Evolutionary conservation across 2,888 invertebrate genomes (phyloP).

Genomic region (Anoplius nigerrimus): DNA sequence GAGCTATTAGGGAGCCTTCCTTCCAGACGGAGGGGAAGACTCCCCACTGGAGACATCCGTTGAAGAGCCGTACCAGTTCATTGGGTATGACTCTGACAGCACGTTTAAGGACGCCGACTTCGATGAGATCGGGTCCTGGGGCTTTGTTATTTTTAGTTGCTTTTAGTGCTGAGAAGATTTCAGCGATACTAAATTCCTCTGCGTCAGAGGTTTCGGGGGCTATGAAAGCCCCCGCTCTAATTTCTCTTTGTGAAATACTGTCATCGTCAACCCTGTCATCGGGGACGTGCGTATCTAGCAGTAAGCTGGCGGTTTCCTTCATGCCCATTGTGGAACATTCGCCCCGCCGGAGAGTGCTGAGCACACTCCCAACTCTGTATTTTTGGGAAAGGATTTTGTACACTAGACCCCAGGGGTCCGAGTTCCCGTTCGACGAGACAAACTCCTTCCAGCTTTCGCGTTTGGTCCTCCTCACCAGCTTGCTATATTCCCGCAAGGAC

Average conservation of each 20-base stretch:
- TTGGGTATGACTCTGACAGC: not conserved
- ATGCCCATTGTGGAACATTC: constrained; percentile 20
- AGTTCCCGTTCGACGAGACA: constrained; percentile 37
- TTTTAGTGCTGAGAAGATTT: not conserved
- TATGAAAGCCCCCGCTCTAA: not conserved
- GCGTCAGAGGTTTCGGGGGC: not conserved
- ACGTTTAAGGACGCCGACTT: not conserved
- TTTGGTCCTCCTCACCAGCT: constrained; percentile 22
- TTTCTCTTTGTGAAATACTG: not conserved
- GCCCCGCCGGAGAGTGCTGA: constrained; percentile 15
- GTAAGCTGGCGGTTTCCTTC: constrained; percentile 22
- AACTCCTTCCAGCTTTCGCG: constrained; percentile 22
- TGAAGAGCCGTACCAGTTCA: not conserved
- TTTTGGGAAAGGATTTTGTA: constrained; percentile 40
- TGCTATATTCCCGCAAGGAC: constrained; percentile 6
- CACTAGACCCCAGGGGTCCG: constrained; percentile 39
- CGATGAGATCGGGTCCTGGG: not conserved
- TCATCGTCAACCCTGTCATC: not conserved
- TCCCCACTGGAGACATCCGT: not conserved
- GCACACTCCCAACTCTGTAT: constrained; percentile 24
- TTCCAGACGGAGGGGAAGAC: not conserved
- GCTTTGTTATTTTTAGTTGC: not conserved
- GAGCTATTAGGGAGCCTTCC: not conserved
- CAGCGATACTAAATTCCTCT: not conserved
- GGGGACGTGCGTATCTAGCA: constrained; percentile 32